phyloP scores from a whole-genome alignment of 2,797 vertebrate genomes.

The Gobio occitaniae region DNA sequence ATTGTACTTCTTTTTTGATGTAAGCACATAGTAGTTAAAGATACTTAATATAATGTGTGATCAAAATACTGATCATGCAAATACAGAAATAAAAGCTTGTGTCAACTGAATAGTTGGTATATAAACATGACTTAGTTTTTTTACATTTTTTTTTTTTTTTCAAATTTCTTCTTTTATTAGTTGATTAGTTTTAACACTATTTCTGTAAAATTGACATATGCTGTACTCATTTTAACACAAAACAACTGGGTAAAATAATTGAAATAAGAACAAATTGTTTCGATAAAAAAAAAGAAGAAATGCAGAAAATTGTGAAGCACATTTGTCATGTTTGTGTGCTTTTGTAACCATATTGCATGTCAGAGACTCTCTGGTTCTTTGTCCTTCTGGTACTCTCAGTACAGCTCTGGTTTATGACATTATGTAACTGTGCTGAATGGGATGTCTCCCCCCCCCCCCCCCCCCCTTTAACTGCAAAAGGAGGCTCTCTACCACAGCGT shows the following conservation, averaged over 20 bases:
- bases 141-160: too few relatives aligned
- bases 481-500: slow-evolving; percentile 34
- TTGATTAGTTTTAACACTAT: background rate
- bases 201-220: background rate
- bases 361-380: slow-evolving; percentile 13
- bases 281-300: background rate
- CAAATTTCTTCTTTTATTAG: background rate
- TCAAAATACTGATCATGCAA: too few relatives aligned
- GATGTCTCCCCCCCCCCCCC: slow-evolving; percentile 6
- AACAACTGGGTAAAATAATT: background rate
- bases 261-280: too few relatives aligned
- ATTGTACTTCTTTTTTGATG: too few relatives aligned
- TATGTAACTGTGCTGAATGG: slow-evolving; percentile 35
- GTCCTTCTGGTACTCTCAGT: slow-evolving; percentile 13
- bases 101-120: background rate
- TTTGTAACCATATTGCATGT: slow-evolving; percentile 20
- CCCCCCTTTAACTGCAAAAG: background rate
- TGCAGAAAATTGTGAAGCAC: background rate
- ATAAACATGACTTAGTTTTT: background rate
- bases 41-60: too few relatives aligned
- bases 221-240: background rate
- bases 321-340: background rate
- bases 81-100: background rate
- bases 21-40: too few relatives aligned
- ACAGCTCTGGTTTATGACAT: slow-evolving; percentile 13